Conservation (phyloP, 2,797 vertebrate species). For the Mormyrops boulengeri region DNA sequence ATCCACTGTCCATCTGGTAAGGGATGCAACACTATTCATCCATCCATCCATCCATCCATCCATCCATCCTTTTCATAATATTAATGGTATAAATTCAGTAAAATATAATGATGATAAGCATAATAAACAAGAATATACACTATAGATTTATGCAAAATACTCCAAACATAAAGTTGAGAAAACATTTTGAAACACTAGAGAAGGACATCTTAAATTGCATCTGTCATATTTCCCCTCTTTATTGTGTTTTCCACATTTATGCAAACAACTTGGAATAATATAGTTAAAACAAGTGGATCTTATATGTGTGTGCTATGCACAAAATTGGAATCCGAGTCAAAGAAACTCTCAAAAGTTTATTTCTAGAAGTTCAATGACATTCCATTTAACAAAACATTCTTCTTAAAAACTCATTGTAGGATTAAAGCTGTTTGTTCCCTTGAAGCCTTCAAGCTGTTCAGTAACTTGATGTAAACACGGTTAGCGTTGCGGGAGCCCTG, state of each 20-base stretch:
- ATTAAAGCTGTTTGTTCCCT: not conserved
- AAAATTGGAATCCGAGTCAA: not conserved
- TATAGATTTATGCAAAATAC: not conserved
- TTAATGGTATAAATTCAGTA: not conserved
- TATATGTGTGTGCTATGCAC: not conserved
- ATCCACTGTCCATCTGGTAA: not conserved
- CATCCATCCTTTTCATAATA: not conserved
- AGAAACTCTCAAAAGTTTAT: not conserved
- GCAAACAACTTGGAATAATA: not conserved
- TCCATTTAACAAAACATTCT: not conserved
- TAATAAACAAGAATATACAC: not conserved
- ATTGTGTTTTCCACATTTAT: not conserved
- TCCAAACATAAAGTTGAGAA: not conserved
- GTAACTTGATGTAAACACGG: conserved; percentile 6
- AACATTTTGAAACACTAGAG: not conserved
- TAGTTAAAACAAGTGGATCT: not conserved
- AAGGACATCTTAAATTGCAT: not conserved
- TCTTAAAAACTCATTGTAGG: not conserved
- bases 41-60: not conserved
- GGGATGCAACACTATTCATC: not conserved
- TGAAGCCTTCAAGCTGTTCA: conserved; percentile 9
- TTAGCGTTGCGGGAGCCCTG: not conserved
- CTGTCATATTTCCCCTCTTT: not conserved
- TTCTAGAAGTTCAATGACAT: not conserved
- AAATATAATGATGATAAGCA: not conserved